phyloP scores from a whole-genome alignment of 2,113 vertebrate species.

The cat (Felis catus) region F.catus_Fca126_mat1.0 CM031417.1:129473501-129474000 shows the following conservation, averaged over 20 bases:
- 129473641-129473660: background rate
- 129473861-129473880: background rate
- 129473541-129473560: background rate
- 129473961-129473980: background rate
- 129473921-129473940: background rate
- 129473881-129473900: background rate
- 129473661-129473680: background rate
- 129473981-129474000: background rate
- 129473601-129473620: background rate
- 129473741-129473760: background rate
- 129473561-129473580: background rate
- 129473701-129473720: background rate
- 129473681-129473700: too few species aligned
- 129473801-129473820: background rate
- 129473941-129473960: background rate
- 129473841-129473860: background rate
- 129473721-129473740: background rate
- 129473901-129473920: background rate
- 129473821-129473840: background rate
- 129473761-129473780: background rate
- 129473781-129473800: background rate
- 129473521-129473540: background rate
- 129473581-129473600: background rate
- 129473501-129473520: background rate
- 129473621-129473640: background rate